These are phyloP conservation scores for Littorina saxatilis DNA, from an alignment of 1,140 invertebrate species.

Conservation along the genomic window DNA sequence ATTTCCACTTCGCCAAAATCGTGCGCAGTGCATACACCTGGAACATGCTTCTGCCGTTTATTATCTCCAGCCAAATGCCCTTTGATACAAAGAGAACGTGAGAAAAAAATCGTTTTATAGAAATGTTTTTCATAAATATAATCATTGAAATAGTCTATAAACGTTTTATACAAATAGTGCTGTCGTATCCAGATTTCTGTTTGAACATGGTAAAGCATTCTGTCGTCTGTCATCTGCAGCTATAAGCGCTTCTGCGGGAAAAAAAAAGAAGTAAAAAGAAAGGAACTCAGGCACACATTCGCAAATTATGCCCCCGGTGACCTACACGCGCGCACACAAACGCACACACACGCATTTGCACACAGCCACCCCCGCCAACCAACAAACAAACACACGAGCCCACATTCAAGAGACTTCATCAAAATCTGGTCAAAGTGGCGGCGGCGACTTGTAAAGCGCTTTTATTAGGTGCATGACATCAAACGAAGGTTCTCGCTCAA, in stretches of 20 bases:
- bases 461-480: constrained; percentile 1
- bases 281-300: neutral
- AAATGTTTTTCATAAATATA: too few relatives aligned
- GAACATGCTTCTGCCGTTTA: too few relatives aligned
- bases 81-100: too few relatives aligned
- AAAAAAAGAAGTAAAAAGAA: neutral
- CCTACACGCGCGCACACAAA: neutral
- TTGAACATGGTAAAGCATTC: too few relatives aligned
- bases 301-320: neutral
- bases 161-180: too few relatives aligned
- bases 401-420: neutral
- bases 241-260: neutral
- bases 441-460: neutral
- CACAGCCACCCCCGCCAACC: neutral
- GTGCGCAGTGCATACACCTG: too few relatives aligned
- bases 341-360: neutral
- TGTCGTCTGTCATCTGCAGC: too few relatives aligned
- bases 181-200: too few relatives aligned
- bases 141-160: too few relatives aligned
- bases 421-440: neutral
- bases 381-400: neutral
- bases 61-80: too few relatives aligned
- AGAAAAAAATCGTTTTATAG: too few relatives aligned
- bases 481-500: neutral
- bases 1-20: too few relatives aligned